Base-by-base conservation (phyloP, 2,888 invertebrate species). In the Scelioninae gen. 1 region DNA sequence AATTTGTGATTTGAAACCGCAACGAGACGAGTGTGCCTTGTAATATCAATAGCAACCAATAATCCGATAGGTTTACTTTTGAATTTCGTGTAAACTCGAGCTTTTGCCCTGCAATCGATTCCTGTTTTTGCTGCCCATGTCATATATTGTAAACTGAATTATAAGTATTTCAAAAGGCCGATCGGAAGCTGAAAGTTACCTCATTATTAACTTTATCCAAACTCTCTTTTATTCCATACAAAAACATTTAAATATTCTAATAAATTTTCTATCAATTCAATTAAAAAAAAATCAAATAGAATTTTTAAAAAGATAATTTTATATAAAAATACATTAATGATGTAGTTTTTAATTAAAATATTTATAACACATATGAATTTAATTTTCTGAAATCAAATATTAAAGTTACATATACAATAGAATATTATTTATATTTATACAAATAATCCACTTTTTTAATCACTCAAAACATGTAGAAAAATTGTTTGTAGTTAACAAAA, bases 31-130 rank as follows among this genome's bases (percentile, higher is more conserved):
- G 55, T 40, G 55, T 51, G 55, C 6, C 31, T 68, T 63, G n/a
- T 63, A 47, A 47, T 63, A 45, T 63, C 62, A 32, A 63, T 63
- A 4, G 23, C 4, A 63, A 63, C 69, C 69, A 56, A 69, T 69
- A 56, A 43, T 11, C 45, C 58, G n/a, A 69, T 47, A 45, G 15
- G 32, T n/a, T 56, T 69, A 15, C 32, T 63, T 63, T 47, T 47
- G 8, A 63, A 15, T 47, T 63, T 60, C 29, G 60, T 60, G 23
- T 47, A 63, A 16, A 47, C 45, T 53, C 53, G 45, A 69, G 47
- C 38, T 56, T 34, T n/a, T 31, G 55, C n/a, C 40, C 10, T 31
- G 51, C 34, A 23, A 66, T 66, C 55, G 68, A 68, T 55, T 55
- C 43, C 9, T 29, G 66, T 38, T 51, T 10, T 11, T 55, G 15